Evolutionary conservation across 2,797 vertebrate species (phyloP).

Genomic region (Gorsachius magnificus): DNA sequence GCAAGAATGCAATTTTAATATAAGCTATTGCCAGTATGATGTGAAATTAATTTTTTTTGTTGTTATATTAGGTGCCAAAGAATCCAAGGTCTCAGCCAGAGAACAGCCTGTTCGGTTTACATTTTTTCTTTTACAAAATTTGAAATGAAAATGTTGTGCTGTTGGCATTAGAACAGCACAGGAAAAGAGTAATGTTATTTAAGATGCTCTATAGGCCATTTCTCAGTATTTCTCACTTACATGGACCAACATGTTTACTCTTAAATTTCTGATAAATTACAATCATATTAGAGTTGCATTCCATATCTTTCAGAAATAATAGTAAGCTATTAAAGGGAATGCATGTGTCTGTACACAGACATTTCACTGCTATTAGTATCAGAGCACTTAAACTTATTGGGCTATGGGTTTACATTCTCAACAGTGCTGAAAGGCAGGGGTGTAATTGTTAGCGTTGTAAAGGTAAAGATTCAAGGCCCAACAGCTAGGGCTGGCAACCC

Average conservation of each 20-base stretch:
- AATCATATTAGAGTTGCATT: background rate
- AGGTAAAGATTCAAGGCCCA: background rate
- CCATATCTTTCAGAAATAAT: background rate
- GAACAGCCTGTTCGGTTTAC: slow-evolving; percentile 66
- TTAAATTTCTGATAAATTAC: slow-evolving; percentile 3
- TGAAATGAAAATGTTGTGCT: slow-evolving; percentile 42
- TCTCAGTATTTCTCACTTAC: slow-evolving; percentile 11
- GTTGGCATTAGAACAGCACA: slow-evolving; percentile 33
- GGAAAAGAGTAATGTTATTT: slow-evolving; percentile 41
- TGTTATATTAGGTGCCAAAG: slow-evolving; percentile 72
- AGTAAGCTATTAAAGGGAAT: background rate
- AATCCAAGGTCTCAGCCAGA: slow-evolving; percentile 68
- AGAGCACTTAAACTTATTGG: background rate
- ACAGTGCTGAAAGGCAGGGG: background rate
- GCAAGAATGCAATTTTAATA: slow-evolving; percentile 57
- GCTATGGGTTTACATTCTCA: background rate
- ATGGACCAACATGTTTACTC: background rate
- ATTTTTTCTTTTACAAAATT: slow-evolving; percentile 65
- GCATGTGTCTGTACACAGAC: fast-evolving
- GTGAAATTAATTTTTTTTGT: slow-evolving; percentile 69
- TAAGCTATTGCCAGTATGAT: slow-evolving; percentile 63
- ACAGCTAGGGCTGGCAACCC: background rate
- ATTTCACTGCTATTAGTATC: background rate
- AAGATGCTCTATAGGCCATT: background rate
- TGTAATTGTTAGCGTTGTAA: background rate